phyloP scores from a whole-genome alignment of 2,113 vertebrate genomes.

The Rattus rattus region DNA sequence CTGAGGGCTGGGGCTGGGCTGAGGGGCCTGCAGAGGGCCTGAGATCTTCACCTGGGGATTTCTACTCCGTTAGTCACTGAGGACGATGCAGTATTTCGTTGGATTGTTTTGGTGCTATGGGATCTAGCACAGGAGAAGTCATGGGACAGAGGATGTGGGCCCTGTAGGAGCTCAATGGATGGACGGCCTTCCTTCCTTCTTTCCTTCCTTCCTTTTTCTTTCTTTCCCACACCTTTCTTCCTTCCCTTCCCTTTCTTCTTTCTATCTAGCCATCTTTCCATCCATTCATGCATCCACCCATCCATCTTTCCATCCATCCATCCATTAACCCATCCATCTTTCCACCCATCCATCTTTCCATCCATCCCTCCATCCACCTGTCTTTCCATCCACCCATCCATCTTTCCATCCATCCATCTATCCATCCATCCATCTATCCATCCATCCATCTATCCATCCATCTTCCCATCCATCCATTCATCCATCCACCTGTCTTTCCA shows the following conservation, averaged over 20 bases:
- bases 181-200: not conserved
- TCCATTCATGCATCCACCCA: not conserved
- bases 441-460: too few relatives aligned
- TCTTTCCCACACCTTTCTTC: not conserved
- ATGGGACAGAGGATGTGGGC: not conserved
- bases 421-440: too few relatives aligned
- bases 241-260: not conserved
- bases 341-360: too few relatives aligned
- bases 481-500: too few relatives aligned
- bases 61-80: not conserved
- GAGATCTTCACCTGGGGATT: not conserved
- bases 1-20: not conserved
- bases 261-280: not conserved
- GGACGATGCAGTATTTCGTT: not conserved
- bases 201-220: accelerated
- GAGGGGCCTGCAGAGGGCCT: not conserved
- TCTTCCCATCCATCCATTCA: too few relatives aligned
- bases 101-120: not conserved
- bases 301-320: not conserved
- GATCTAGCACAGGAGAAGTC: not conserved
- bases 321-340: too few relatives aligned
- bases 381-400: too few relatives aligned
- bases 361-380: too few relatives aligned
- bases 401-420: too few relatives aligned
- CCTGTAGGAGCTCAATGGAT: not conserved